Evolutionary conservation across 2,113 vertebrate species (phyloP), one percentile per base, ranked within the genome.

Genomic region (Dunckerocampus dactyliophorus): DNA sequence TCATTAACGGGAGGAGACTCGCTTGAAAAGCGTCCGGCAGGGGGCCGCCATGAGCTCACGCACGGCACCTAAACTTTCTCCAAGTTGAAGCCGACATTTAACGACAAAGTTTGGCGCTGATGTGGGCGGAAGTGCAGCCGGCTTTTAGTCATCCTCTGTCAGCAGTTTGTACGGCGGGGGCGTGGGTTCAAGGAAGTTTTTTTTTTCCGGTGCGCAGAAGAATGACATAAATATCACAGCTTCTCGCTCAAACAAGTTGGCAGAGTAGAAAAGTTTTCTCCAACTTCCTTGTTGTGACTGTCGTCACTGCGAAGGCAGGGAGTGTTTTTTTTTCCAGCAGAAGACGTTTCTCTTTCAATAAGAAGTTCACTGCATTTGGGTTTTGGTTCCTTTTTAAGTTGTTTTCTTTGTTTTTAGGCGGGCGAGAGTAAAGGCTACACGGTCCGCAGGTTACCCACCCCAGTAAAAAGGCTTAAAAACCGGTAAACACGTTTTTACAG

Each of bases 131-230:
- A 67, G 62, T 11, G 11, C 51, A 12, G 46, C 43, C 3, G 43
- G 79, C 76, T 80, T 70, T 80, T 72, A 76, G 76, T 65, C 60
- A 46, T 65, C 59, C 69, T 77, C 81, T 72, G 76, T 81, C 83
- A 81, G 83, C 76, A 79, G 52, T 65, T 77, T 72, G 69, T 61
- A 60, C 72, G 70, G 74, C 62, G 46, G 63, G 17, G 53, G 81
- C 60, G 81, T 78, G 74, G 81, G 83, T 82, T 83, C 76, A 81
- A 57, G 63, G 66, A 79, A 39, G 57, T 12, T 67, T 47, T 76
- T 55, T 43, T 60, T 12, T 67, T 47, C 75, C 51, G 67, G 55
- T 68, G 72, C 61, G 69, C 63, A 56, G 58, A 69, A 71, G 70
- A 77, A 63, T 58, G 74, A 75, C 69, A 73, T 62, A 63, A 63